Percentiles rank a stretch among this genome's conserved stretches.
Conservation (phyloP, 2,113 vertebrate species). For the Microcebus ravelobensis region DNA sequence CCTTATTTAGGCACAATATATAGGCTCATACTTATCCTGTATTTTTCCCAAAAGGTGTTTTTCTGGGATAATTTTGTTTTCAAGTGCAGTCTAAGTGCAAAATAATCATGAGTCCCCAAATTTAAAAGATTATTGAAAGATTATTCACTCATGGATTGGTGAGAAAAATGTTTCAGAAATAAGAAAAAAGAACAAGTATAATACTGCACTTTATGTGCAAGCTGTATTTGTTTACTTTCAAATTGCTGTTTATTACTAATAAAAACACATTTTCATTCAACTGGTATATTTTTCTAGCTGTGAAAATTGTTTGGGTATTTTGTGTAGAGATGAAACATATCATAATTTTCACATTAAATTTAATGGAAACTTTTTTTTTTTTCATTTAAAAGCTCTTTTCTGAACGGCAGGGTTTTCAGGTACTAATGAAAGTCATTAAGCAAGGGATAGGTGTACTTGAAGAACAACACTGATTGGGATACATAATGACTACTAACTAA, state of each 20-base stretch:
- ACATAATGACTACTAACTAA: not conserved
- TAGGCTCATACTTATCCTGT: not conserved
- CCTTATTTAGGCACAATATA: too few species aligned
- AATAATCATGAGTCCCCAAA: not conserved
- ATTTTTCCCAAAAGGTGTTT: not conserved
- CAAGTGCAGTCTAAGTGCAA: slow-evolving; percentile 18
- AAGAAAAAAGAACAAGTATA: not conserved
- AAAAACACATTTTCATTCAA: slow-evolving; percentile 32
- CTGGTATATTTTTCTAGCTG: slow-evolving; percentile 53
- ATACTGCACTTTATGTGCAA: not conserved
- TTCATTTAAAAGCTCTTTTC: slow-evolving; percentile 32
- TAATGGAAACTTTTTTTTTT: slow-evolving; percentile 15
- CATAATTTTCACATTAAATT: slow-evolving; percentile 68
- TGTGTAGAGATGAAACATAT: slow-evolving; percentile 53
- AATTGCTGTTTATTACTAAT: slow-evolving; percentile 46
- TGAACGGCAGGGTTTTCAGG: slow-evolving; percentile 43
- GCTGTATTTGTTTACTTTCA: slow-evolving; percentile 43
- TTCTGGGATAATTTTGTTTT: slow-evolving; percentile 32
- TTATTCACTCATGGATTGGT: not conserved
- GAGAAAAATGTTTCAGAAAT: slow-evolving; percentile 35
- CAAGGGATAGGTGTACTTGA: not conserved
- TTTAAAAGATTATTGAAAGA: not conserved
- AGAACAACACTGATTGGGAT: slow-evolving; percentile 36
- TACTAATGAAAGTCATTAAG: slow-evolving; percentile 57
- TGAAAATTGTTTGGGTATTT: slow-evolving; percentile 57